Base-by-base conservation (phyloP, 2,113 vertebrate species). In the Xiphias gladius region DNA sequence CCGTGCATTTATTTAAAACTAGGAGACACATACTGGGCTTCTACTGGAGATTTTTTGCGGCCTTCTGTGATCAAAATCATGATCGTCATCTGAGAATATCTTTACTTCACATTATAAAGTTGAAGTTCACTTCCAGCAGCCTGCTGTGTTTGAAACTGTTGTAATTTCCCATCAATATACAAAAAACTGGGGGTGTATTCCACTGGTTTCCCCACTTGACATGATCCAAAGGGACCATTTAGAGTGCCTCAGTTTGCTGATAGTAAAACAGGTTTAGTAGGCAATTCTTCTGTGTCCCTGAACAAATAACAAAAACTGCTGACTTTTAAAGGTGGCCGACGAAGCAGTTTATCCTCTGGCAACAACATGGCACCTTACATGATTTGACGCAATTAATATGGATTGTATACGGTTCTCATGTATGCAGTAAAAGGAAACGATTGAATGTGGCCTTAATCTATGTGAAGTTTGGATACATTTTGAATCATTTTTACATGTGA, bases 301-400 rank as follows among this genome's bases (percentile, higher is more conserved):
- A 90, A 92, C 91, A 92, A 92, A 92, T 86, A 89, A 86, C 41
- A 65, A 79, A 90, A 86, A 90, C 22, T 89, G 92, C 87, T 91
- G 89, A 93, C 77, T 79, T 86, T 82, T 54, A 39, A 79, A 86
- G 72, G 71, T 4, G 22, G 86, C 82, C 81, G 61, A 82, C 74
- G 3, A 83, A 87, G 90, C 87, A 86, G 26, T 90, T 89, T 86
- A 82, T 89, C 70, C 86, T 82, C 88, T 73, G 37, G 79, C 84
- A 88, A 86, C 84, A 89, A 87, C 73, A 79, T 87, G 75, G 87
- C 77, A 83, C 77, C 80, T 17, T n/a, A 64, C 76, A 76, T 80
- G 80, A 83, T 76, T 77, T 73, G 39, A 61, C 19, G 41, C 64
- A 20, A 64, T 81, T 41, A 85, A 79, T 80, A 86, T 83, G 69